Evolutionary conservation across 2,888 invertebrate species (phyloP), one percentile per base, ranked within the genome.

Genomic region (Lochmaea capreae): DNA sequence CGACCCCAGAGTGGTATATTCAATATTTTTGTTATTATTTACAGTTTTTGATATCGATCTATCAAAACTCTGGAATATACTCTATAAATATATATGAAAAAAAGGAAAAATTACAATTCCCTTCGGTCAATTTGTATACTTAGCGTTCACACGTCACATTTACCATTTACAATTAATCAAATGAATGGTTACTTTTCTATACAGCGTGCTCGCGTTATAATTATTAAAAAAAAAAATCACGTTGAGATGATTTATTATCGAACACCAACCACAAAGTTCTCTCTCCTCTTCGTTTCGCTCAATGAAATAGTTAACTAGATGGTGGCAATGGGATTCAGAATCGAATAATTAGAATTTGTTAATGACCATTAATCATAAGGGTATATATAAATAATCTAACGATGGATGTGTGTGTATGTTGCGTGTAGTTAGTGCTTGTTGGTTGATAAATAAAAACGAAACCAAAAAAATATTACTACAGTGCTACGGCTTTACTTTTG

Each of bases 271-370:
- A 69, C 61, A 49, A 58, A 69, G 57, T 67, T 65, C 54, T 73
- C 26, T 57, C 18, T 57, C 46, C 57, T 18, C 68, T 26, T 33
- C 11, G 46, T 46, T 46, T 46, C 46, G 11, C 12, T 16, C n/a
- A 10, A 66, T 65, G 71, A 71, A 43, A 57, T 57, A 73, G 70
- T 70, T 73, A 70, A 73, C 65, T 73, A 73, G 73, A 70, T 73
- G 66, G 73, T 73, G 73, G 73, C 73, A 73, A 70, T 73, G 66
- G 66, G 66, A 70, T 70, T 73, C 65, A 70, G 65, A 73, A 70
- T 73, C 65, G 61, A 73, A 73, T 73, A 73, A 73, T 73, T 69
- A 73, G 73, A 70, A 70, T 73, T 73, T 73, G 73, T 73, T 73
- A 73, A 73, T 73, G 62, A 61, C 65, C 73, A 73, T 73, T 73